These are phyloP conservation scores for Catocala sponsa DNA, from an alignment of 2,888 invertebrate genomes.

Conservation along the genomic window DNA sequence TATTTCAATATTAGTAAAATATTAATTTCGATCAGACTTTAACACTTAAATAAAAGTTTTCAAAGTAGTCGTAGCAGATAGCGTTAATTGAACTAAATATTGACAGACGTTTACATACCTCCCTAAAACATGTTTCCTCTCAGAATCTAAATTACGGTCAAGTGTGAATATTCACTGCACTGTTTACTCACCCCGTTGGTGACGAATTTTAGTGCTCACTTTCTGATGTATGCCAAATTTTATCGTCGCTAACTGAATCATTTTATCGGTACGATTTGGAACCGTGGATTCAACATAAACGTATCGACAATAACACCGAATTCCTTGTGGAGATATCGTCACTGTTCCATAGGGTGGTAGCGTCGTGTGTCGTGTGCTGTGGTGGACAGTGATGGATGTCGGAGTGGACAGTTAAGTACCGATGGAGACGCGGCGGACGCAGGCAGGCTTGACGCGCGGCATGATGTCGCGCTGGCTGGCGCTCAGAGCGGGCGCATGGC, in stretches of 20 bases:
- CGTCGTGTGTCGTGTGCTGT: slow-evolving; percentile 62
- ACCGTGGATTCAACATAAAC: slow-evolving; percentile 51
- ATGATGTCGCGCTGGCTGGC: slow-evolving; percentile 74
- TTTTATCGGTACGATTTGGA: slow-evolving; percentile 70
- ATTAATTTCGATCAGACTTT: slow-evolving; percentile 5
- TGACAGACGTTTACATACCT: slow-evolving; percentile 46
- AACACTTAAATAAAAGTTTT: slow-evolving; percentile 29
- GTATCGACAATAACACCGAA: slow-evolving; percentile 57
- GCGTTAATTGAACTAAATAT: slow-evolving; percentile 7
- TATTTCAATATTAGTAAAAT: too few relatives aligned
- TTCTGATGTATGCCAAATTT: slow-evolving; percentile 89
- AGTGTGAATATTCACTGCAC: slow-evolving; percentile 76
- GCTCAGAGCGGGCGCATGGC: slow-evolving; percentile 82
- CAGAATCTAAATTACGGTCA: slow-evolving; percentile 41
- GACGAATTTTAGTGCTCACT: slow-evolving; percentile 84
- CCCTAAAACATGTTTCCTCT: slow-evolving; percentile 46
- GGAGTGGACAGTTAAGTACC: slow-evolving; percentile 76
- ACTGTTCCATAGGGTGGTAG: slow-evolving; percentile 62
- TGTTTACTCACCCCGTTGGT: slow-evolving; percentile 85
- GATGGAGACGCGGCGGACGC: slow-evolving; percentile 88
- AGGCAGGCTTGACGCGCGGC: slow-evolving; percentile 87
- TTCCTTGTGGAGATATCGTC: slow-evolving; percentile 59
- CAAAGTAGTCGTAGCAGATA: slow-evolving; percentile 17
- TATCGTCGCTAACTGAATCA: slow-evolving; percentile 90
- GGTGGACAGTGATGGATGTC: slow-evolving; percentile 58